These are phyloP conservation scores for Caenorhabditis wallacei DNA, from an alignment of 2,888 invertebrate genomes.

Conservation along the genomic window DNA sequence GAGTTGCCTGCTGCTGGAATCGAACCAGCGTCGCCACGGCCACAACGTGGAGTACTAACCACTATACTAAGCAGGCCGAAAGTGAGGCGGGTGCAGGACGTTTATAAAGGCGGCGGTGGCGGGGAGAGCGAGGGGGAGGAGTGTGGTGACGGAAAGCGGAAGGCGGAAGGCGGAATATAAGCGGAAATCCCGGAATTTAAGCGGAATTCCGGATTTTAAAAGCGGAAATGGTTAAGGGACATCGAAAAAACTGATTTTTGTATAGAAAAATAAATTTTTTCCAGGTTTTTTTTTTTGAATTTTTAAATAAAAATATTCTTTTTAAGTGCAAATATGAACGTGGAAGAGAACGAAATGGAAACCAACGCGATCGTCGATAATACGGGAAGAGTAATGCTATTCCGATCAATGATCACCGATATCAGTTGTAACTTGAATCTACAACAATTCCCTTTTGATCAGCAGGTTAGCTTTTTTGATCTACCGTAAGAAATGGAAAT, in stretches of 20 bases:
- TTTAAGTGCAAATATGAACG: constrained; percentile 81
- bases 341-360: constrained; percentile 81
- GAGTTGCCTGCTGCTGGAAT: constrained; percentile 73
- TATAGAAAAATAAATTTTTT: constrained; percentile 10
- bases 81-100: not conserved
- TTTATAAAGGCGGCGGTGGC: constrained; percentile 18
- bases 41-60: constrained; percentile 82
- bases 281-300: too few relatives aligned
- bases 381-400: constrained; percentile 75
- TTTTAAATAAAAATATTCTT: not conserved
- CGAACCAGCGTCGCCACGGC: constrained; percentile 80
- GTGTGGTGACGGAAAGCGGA: not conserved
- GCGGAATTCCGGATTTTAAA: too few relatives aligned
- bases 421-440: constrained; percentile 80
- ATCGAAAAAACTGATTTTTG: too few relatives aligned
- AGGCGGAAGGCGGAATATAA: too few relatives aligned
- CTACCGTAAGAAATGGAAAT: not conserved
- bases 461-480: constrained; percentile 56
- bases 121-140: not conserved
- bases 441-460: constrained; percentile 81
- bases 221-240: too few relatives aligned
- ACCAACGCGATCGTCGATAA: constrained; percentile 81
- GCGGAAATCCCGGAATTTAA: too few relatives aligned
- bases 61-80: constrained; percentile 77
- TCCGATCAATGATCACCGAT: constrained; percentile 80